Base-by-base conservation (phyloP, 2,888 invertebrate genomes). In the Cataglyphis albicans region DNA sequence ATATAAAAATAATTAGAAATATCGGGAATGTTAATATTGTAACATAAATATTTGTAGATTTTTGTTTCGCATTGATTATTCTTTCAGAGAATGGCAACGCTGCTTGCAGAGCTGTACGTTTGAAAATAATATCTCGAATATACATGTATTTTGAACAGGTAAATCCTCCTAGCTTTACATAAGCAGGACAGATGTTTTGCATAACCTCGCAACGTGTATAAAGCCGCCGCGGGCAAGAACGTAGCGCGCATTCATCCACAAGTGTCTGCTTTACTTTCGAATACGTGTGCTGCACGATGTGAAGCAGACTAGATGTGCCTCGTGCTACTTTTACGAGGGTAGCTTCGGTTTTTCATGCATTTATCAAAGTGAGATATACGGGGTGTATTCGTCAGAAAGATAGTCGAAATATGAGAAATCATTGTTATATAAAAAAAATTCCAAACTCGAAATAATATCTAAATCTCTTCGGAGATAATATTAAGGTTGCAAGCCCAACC, bases 261-360 rank as follows among this genome's bases (percentile, higher is more conserved):
- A 67, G 78, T 70, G 67, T 78, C 80, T 80, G 41, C 80, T 83
- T 83, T 67, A 68, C 75, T 81, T 74, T 74, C 75, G 52, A 21
- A 80, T 81, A 75, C 81, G 35, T 75, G 74, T 32, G 55, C 52
- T 15, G 61, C 48, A 21, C 21, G 12, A 59, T 12, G 38, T 65
- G 78, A 82, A 59, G n/a, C 67, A 52, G 76, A 21, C 75, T 68
- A 64, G 52, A 70, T 81, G 83, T 52, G 15, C 63, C 52, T 82
- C 82, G 86, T 86, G 88, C 86, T 70, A 85, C 89, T 88, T 93
- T 92, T 93, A 91, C 89, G 91, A 90, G 89, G 87, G 86, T 83
- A 88, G 86, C 84, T 89, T 83, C 82, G 85, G 85, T 86, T 88
- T 90, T 88, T 90, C 86, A 84, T 85, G 86, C 78, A 88, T 82